Conservation (phyloP, 2,797 vertebrate species). For the Octomys mimax region DNA sequence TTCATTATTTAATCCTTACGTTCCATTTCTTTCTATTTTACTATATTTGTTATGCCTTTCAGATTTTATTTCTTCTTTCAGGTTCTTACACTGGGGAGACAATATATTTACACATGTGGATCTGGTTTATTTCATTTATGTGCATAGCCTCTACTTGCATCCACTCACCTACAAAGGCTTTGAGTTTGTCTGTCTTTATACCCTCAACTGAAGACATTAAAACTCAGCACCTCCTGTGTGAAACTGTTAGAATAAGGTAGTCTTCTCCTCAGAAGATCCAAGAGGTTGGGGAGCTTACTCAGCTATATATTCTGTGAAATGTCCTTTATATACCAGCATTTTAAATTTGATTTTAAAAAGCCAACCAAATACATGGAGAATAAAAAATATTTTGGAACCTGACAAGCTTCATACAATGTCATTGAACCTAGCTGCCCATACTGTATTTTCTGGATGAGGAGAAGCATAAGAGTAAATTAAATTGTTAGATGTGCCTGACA, state of each 20-base stretch:
- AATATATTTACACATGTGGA: no score
- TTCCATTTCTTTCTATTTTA: no score
- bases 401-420: background rate
- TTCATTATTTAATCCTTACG: no score
- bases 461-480: background rate
- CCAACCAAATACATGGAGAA: background rate
- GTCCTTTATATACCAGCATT: background rate
- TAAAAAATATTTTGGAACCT: background rate
- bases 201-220: background rate
- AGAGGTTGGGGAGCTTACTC: background rate
- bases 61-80: no score
- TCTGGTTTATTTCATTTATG: no score
- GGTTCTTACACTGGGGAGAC: no score
- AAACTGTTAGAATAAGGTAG: background rate
- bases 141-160: no score
- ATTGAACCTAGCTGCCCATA: rapidly evolving
- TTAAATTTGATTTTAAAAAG: background rate
- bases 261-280: background rate
- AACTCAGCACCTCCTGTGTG: background rate
- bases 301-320: background rate
- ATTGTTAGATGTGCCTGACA: background rate
- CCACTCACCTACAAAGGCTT: no score
- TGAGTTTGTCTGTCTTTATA: no score
- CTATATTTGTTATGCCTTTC: no score
- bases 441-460: background rate